Evolutionary conservation across 2,888 invertebrate species (phyloP).

Genomic region (Cephus pygmeus): DNA sequence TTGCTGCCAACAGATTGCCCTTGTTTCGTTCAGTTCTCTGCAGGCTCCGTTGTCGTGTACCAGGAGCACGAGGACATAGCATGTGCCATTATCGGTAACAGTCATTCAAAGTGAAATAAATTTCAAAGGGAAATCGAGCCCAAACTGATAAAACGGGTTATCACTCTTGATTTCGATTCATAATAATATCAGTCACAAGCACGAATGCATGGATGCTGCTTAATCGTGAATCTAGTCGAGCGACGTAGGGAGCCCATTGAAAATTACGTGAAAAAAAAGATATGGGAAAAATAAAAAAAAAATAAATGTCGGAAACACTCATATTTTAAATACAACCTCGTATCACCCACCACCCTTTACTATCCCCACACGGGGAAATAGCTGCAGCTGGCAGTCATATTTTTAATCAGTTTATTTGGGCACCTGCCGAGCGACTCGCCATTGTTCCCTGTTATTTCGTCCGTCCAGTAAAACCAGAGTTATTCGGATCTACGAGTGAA

Average conservation of each 20-base stretch:
- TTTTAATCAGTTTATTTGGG: conserved; percentile 24
- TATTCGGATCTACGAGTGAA: neutral
- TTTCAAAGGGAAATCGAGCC: neutral
- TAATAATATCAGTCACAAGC: neutral
- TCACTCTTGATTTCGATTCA: neutral
- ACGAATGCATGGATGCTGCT: neutral
- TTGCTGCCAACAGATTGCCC: conserved; percentile 44
- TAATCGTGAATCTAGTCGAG: neutral
- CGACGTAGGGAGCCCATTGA: neutral
- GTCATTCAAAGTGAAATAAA: neutral
- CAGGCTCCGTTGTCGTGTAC: neutral
- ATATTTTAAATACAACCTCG: neutral
- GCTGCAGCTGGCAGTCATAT: conserved; percentile 11
- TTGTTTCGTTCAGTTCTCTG: neutral
- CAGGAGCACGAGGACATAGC: neutral
- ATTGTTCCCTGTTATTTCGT: conserved; percentile 11
- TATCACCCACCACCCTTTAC: too few relatives aligned
- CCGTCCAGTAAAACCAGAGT: conserved; percentile 7
- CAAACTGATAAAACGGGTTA: neutral
- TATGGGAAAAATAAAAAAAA: neutral
- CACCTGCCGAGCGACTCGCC: conserved; percentile 11
- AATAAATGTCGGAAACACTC: neutral
- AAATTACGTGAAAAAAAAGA: neutral
- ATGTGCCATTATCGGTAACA: neutral
- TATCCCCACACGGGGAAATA: neutral